Evolutionary conservation across 2,113 vertebrate genomes (phyloP).

Genomic region (Saguinus midas): DNA sequence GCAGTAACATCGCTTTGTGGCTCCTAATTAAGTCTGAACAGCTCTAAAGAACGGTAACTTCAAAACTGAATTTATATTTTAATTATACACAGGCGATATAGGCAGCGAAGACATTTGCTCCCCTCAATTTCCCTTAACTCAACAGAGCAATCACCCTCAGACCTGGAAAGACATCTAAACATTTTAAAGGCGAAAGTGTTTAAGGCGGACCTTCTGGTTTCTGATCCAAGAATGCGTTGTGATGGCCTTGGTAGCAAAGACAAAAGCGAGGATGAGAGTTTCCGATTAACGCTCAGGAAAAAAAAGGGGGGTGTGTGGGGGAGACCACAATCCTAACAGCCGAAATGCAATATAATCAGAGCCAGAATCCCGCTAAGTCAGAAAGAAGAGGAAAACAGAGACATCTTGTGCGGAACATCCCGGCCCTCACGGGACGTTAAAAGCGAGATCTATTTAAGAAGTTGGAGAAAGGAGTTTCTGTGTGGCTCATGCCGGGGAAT

Average conservation of each 20-base stretch:
- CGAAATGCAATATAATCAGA: neutral
- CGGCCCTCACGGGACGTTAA: neutral
- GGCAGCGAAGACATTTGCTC: neutral
- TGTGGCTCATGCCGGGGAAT: neutral
- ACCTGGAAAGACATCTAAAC: neutral
- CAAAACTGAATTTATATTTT: constrained; percentile 46
- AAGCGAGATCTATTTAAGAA: neutral
- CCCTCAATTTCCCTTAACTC: neutral
- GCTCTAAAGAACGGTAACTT: constrained; percentile 54
- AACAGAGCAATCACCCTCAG: constrained; percentile 7
- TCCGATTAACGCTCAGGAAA: neutral
- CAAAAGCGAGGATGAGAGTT: neutral
- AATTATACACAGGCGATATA: neutral
- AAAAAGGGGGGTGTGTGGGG: neutral
- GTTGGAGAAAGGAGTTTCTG: neutral
- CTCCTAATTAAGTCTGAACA: constrained; percentile 61
- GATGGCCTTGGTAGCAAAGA: neutral
- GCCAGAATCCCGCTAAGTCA: neutral
- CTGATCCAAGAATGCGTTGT: neutral
- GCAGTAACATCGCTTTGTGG: constrained; percentile 46
- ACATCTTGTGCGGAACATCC: neutral
- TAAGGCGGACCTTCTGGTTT: neutral
- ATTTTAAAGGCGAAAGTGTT: neutral
- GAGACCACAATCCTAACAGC: neutral
- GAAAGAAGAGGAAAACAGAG: neutral